Evolutionary conservation across 37 sponge, comb jelly and placozoan genomes (phyloP).

Genomic region (Bolinopsis microptera): DNA sequence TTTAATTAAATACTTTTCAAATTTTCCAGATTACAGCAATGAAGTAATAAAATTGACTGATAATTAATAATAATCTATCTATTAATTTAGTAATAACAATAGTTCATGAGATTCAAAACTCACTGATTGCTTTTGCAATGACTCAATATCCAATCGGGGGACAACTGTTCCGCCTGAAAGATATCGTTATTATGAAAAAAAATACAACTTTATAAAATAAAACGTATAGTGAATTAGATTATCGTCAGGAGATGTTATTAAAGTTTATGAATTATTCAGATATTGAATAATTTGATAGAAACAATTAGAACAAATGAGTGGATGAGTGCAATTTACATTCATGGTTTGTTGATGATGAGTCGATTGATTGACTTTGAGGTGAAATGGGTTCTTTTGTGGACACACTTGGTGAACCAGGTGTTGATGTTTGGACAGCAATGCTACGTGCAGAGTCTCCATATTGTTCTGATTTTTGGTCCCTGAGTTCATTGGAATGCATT

Average conservation of each 20-base stretch:
- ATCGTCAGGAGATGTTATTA: too few species aligned
- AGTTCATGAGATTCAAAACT: background rate
- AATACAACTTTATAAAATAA: too few species aligned
- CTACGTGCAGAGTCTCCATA: background rate
- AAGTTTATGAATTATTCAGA: too few species aligned
- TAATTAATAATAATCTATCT: background rate
- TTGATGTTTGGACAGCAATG: background rate
- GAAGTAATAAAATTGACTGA: background rate
- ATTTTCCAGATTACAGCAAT: too few species aligned
- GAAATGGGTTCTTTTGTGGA: background rate
- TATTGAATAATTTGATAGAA: too few species aligned
- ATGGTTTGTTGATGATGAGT: background rate
- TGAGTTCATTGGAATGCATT: background rate
- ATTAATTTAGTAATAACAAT: background rate
- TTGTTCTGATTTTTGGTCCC: background rate
- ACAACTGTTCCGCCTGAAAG: background rate
- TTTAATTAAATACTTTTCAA: too few species aligned
- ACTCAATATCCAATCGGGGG: background rate
- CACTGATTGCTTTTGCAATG: background rate
- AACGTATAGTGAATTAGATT: too few species aligned
- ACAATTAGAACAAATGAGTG: too few species aligned
- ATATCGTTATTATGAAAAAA: too few species aligned
- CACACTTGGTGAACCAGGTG: background rate
- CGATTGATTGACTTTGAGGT: background rate
- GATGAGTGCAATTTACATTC: background rate